These are phyloP conservation scores for Phaethon lepturus DNA, from an alignment of 2,113 vertebrate species.

Conservation along the genomic window DNA sequence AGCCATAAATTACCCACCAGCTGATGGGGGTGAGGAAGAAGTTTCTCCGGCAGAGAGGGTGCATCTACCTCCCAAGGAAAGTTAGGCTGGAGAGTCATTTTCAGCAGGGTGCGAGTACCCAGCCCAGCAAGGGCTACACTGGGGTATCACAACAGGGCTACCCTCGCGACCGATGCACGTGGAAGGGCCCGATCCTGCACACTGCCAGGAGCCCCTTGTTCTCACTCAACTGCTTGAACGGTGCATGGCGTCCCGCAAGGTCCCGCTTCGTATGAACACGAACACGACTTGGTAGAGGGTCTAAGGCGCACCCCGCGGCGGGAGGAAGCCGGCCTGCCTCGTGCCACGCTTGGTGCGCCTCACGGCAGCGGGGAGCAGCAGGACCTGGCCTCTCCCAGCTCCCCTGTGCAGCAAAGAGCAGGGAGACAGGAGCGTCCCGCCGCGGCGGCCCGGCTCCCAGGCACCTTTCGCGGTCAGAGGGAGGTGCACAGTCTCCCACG, in stretches of 20 bases:
- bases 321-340: neutral
- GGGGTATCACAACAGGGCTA: neutral
- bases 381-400: neutral
- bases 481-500: neutral
- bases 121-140: neutral
- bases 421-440: neutral
- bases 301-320: neutral
- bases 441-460: accelerated
- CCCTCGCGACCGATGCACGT: accelerated
- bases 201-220: neutral
- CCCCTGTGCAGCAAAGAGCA: accelerated
- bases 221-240: neutral
- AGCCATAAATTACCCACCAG: conserved; percentile 50
- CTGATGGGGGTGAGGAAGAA: neutral
- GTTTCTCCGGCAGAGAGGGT: neutral
- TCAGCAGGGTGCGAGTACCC: neutral
- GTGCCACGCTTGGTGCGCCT: accelerated
- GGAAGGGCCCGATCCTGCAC: neutral
- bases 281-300: neutral
- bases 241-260: accelerated
- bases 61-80: neutral
- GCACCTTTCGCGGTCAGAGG: neutral
- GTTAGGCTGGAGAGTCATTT: neutral
- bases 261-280: accelerated
- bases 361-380: neutral